Evolutionary conservation across 2,113 vertebrate genomes (phyloP).

Genomic region (Chaetops frenatus): DNA sequence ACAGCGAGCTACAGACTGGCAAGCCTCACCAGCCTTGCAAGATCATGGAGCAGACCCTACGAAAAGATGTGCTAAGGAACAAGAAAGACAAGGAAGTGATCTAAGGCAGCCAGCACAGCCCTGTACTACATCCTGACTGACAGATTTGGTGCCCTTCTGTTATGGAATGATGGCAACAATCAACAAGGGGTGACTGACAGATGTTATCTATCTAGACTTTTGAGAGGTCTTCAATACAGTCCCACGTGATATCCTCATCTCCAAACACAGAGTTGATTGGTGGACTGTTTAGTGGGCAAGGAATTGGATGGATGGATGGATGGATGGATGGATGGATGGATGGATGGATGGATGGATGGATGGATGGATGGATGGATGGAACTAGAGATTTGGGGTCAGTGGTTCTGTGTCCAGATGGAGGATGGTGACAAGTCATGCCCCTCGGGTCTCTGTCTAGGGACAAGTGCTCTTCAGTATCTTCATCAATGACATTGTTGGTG

Average conservation of each 20-base stretch:
- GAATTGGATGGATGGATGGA: not conserved
- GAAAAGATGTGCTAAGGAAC: not conserved
- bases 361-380: not conserved
- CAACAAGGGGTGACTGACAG: not conserved
- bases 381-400: not conserved
- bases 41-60: not conserved
- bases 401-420: not conserved
- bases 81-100: not conserved
- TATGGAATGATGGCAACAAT: not conserved
- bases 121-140: not conserved
- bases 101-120: not conserved
- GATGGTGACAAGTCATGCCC: not conserved
- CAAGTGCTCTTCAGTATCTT: not conserved
- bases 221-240: rapidly evolving
- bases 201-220: not conserved
- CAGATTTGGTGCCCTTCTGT: not conserved
- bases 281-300: not conserved
- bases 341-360: not conserved
- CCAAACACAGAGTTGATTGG: not conserved
- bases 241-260: not conserved
- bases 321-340: not conserved
- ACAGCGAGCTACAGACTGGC: not conserved
- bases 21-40: not conserved
- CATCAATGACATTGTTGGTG: not conserved
- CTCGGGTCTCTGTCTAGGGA: not conserved